phyloP scores from a whole-genome alignment of 2,797 vertebrate genomes.

The Onychomys arenicola region DNA sequence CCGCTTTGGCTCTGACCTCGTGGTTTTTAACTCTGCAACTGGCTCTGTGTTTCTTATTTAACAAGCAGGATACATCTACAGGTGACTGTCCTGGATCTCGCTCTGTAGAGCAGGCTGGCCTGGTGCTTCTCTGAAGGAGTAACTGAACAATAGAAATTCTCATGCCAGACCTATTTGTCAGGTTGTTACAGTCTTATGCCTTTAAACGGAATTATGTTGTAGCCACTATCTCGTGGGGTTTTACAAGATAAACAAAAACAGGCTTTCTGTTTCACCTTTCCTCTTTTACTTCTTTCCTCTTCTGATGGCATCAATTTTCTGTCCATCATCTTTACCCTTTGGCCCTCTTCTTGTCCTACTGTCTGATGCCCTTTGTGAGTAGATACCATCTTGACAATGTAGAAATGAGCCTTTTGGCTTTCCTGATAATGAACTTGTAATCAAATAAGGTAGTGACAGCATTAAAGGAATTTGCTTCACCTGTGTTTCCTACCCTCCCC shows the following conservation, averaged over 20 bases:
- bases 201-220: slow-evolving; percentile 31
- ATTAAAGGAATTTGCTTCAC: slow-evolving; percentile 25
- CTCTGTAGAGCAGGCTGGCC: too few species aligned
- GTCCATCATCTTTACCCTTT: slow-evolving; percentile 48
- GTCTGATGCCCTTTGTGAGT: slow-evolving; percentile 22
- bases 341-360: neutral
- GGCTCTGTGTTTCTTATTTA: too few species aligned
- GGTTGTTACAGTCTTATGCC: neutral
- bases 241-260: slow-evolving; percentile 53
- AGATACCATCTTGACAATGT: slow-evolving; percentile 8
- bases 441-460: slow-evolving; percentile 3
- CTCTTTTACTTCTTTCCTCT: slow-evolving; percentile 33
- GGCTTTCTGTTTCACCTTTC: slow-evolving; percentile 18
- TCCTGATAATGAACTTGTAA: slow-evolving; percentile 52
- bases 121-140: neutral
- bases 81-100: too few species aligned
- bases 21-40: too few species aligned
- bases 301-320: slow-evolving; percentile 40
- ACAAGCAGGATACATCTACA: too few species aligned
- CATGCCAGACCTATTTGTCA: neutral
- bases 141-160: slow-evolving; percentile 14
- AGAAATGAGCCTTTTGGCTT: slow-evolving; percentile 15
- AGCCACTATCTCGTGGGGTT: neutral
- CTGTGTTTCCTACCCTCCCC: neutral
- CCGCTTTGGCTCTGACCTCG: too few species aligned